Evolutionary conservation across 2,888 invertebrate species (phyloP).

Genomic region (Belgica antarctica): DNA sequence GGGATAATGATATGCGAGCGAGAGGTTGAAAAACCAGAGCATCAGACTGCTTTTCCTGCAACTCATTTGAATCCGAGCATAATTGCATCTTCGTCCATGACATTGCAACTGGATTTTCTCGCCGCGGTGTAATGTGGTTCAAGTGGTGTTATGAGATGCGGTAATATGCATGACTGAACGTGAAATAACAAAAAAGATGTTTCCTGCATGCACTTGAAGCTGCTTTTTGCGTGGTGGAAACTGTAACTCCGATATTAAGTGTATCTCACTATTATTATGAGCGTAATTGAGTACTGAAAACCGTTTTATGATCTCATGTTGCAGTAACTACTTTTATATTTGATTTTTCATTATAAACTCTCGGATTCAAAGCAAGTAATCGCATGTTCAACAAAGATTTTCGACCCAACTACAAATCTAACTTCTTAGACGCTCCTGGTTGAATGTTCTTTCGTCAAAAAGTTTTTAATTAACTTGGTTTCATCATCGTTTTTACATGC

Average conservation of each 20-base stretch:
- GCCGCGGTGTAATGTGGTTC: neutral
- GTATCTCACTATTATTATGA: too few species aligned
- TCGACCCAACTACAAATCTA: too few species aligned
- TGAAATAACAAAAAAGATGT: neutral
- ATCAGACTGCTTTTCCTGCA: neutral
- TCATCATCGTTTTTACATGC: neutral
- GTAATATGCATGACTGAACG: slow-evolving; percentile 22
- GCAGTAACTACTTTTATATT: too few species aligned
- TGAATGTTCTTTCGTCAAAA: too few species aligned
- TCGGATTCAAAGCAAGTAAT: too few species aligned
- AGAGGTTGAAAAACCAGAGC: slow-evolving; percentile 12
- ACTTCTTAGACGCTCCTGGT: too few species aligned
- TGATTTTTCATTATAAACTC: too few species aligned
- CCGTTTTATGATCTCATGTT: too few species aligned
- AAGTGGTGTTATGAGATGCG: slow-evolving; percentile 17
- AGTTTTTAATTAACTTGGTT: too few species aligned
- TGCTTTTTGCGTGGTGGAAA: neutral
- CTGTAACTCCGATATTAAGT: neutral
- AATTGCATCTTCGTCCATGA: slow-evolving; percentile 38
- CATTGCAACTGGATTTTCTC: slow-evolving; percentile 35
- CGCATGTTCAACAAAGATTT: too few species aligned
- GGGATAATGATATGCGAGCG: too few species aligned
- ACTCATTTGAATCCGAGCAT: neutral
- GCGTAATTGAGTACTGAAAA: too few species aligned
- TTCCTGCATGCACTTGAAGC: neutral